These are phyloP conservation scores for Ammospiza maritima DNA, from an alignment of 2,797 vertebrate genomes.

Conservation along the genomic window DNA sequence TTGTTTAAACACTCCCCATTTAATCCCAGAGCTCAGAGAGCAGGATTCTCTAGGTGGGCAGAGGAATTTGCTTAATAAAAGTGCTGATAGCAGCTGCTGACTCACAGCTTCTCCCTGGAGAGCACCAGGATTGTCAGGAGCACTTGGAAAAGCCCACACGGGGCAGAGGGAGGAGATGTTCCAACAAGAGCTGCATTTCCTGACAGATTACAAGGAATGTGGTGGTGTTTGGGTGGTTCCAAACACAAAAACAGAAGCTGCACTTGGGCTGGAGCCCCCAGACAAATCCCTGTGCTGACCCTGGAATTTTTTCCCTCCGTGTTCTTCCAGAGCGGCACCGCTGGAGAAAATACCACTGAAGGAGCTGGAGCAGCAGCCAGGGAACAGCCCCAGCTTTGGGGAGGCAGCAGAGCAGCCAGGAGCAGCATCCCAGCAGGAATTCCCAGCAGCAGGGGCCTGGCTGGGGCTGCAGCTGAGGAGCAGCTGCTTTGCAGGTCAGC, in stretches of 20 bases:
- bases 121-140: not conserved
- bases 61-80: not conserved
- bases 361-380: not conserved
- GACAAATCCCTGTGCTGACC: not conserved
- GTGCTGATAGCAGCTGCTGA: not conserved
- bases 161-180: not conserved
- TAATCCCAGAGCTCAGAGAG: not conserved
- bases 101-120: not conserved
- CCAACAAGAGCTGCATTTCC: not conserved
- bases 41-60: not conserved
- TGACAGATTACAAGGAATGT: not conserved
- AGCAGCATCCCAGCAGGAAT: not conserved
- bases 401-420: not conserved
- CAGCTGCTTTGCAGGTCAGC: not conserved
- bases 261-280: not conserved
- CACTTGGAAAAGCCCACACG: not conserved
- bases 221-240: not conserved
- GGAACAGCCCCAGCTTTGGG: not conserved
- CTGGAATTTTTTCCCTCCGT: not conserved
- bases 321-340: not conserved
- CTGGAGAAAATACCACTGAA: slow-evolving; percentile 66
- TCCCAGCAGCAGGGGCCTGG: not conserved
- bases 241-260: not conserved
- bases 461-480: not conserved
- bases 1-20: not conserved